Percentiles rank a stretch among this genome's conserved stretches.
phyloP scores from a whole-genome alignment of 2,797 vertebrate genomes.

The Sebastes matsubarae region DNA sequence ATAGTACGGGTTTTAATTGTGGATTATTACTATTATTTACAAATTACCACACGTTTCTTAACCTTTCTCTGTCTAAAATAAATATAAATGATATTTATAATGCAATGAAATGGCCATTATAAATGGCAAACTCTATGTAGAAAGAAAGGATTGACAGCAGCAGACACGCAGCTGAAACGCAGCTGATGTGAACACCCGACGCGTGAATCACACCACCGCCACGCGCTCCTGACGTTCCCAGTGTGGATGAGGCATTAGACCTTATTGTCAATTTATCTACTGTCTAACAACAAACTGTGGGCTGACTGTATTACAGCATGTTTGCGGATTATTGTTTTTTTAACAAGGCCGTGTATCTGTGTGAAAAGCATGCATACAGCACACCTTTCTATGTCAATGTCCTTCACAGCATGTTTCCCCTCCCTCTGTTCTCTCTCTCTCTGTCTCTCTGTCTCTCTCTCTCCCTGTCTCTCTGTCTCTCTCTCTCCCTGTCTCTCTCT shows the following conservation, averaged over 20 bases:
- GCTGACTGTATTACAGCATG: neutral
- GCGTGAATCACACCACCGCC: too few species aligned
- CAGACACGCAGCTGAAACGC: too few species aligned
- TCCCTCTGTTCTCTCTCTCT: neutral
- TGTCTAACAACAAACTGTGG: neutral
- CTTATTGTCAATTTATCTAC: neutral
- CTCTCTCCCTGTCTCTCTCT: neutral
- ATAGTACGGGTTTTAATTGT: too few species aligned
- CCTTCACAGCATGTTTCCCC: constrained; percentile 17
- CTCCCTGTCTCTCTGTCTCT: neutral
- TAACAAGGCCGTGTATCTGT: neutral
- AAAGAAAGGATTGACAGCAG: too few species aligned
- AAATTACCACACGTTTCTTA: too few species aligned
- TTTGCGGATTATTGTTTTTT: neutral
- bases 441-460: neutral
- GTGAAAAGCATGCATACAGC: neutral
- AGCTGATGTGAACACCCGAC: too few species aligned
- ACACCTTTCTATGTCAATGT: constrained; percentile 10
- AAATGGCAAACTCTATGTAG: too few species aligned
- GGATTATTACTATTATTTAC: too few species aligned
- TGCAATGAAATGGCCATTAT: too few species aligned
- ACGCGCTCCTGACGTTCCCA: too few species aligned
- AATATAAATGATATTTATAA: too few species aligned
- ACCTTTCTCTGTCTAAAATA: too few species aligned
- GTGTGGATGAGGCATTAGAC: neutral